Evolutionary conservation across 2,888 invertebrate genomes (phyloP).

Genomic region (Biston stratarius): DNA sequence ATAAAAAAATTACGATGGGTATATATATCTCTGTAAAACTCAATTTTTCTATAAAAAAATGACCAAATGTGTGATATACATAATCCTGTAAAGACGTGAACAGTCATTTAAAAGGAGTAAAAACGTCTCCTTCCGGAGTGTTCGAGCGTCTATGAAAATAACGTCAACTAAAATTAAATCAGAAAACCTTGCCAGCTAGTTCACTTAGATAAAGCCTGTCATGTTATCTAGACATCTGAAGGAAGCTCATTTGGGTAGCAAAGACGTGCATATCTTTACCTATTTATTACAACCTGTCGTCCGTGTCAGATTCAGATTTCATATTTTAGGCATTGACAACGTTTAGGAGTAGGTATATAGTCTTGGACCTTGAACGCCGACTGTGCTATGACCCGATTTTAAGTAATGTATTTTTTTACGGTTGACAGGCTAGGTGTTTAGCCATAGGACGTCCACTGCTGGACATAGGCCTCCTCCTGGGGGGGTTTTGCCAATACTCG

Average conservation of each 20-base stretch:
- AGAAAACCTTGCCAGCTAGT: slow-evolving; percentile 32
- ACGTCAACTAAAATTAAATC: slow-evolving; percentile 22
- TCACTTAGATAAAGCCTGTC: slow-evolving; percentile 37
- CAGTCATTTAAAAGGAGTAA: too few relatives aligned
- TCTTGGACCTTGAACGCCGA: neutral
- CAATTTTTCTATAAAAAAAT: too few relatives aligned
- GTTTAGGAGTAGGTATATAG: slow-evolving; percentile 17
- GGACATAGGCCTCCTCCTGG: too few relatives aligned
- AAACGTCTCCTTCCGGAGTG: neutral
- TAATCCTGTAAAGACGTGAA: too few relatives aligned
- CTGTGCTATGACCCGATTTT: too few relatives aligned
- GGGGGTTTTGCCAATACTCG: too few relatives aligned
- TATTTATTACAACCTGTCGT: slow-evolving; percentile 45
- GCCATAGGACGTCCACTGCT: too few relatives aligned
- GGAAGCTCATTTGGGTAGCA: slow-evolving; percentile 47
- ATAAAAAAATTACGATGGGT: too few relatives aligned
- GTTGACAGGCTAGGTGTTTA: too few relatives aligned
- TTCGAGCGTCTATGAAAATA: slow-evolving; percentile 10
- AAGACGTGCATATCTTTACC: slow-evolving; percentile 37
- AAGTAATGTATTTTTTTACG: too few relatives aligned
- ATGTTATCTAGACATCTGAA: slow-evolving; percentile 44
- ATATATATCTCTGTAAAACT: too few relatives aligned
- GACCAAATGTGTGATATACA: too few relatives aligned
- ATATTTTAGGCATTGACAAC: slow-evolving; percentile 17
- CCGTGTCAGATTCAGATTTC: slow-evolving; percentile 31